Evolutionary conservation across 2,113 vertebrate genomes (phyloP).

Genomic region (Epinephelus cyanopodus): DNA sequence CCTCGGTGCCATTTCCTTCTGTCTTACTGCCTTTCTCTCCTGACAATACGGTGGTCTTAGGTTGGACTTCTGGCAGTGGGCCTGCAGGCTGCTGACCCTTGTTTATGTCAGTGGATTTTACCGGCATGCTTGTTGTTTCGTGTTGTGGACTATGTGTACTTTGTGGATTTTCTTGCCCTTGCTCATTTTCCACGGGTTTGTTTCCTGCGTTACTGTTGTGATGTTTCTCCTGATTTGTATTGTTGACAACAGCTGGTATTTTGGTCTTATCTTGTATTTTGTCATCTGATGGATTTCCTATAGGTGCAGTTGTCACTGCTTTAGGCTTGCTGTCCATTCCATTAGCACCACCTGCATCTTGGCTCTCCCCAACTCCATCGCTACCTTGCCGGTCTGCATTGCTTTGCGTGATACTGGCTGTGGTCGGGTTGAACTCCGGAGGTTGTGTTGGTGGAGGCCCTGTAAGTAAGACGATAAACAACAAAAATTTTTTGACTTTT

Average conservation of each 20-base stretch:
- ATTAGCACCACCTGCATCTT: background rate
- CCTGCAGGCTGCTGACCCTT: too few relatives aligned
- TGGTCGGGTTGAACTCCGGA: accelerated
- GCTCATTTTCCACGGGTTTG: background rate
- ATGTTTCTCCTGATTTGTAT: too few relatives aligned
- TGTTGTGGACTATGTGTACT: background rate
- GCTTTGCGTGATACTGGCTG: too few relatives aligned
- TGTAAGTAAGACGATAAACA: slow-evolving; percentile 3
- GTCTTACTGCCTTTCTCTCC: background rate
- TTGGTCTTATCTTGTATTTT: background rate
- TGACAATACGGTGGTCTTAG: background rate
- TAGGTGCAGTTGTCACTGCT: accelerated
- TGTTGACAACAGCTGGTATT: too few relatives aligned
- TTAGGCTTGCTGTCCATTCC: too few relatives aligned
- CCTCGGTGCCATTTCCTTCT: too few relatives aligned
- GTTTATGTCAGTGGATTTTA: too few relatives aligned
- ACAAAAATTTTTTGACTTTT: background rate
- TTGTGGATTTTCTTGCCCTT: background rate
- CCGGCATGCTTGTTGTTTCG: too few relatives aligned
- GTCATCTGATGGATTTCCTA: background rate
- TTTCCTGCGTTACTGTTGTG: too few relatives aligned
- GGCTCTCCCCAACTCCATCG: background rate
- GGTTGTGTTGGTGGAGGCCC: accelerated
- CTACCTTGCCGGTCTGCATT: too few relatives aligned
- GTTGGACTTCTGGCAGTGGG: background rate